Evolutionary conservation across 2,113 vertebrate genomes (phyloP).

Genomic region (Saguinus imperator): DNA sequence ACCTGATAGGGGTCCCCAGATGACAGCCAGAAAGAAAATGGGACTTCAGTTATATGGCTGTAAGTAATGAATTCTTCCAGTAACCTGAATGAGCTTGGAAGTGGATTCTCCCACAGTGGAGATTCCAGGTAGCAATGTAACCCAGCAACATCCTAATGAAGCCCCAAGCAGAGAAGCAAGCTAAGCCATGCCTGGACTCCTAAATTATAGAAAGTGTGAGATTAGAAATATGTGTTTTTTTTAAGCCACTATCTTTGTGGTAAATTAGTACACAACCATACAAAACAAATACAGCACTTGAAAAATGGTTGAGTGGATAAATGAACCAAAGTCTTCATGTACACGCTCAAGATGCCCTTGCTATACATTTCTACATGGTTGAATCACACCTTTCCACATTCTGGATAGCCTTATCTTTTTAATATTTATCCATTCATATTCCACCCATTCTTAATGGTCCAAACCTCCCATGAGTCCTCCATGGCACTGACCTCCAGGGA

Average conservation of each 20-base stretch:
- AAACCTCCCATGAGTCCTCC: neutral
- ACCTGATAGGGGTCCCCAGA: neutral
- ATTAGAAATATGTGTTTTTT: neutral
- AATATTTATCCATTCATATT: neutral
- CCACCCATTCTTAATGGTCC: neutral
- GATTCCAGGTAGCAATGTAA: neutral
- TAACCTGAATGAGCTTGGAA: neutral
- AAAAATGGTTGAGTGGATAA: neutral
- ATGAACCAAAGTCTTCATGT: neutral
- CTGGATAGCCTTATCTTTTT: neutral
- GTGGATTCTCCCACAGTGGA: neutral
- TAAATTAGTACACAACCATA: neutral
- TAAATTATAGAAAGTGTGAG: neutral
- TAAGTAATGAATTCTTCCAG: neutral
- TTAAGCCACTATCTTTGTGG: neutral
- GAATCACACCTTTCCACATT: neutral
- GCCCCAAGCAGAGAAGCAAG: neutral
- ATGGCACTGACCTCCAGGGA: neutral
- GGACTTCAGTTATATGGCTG: neutral
- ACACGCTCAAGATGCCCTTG: no score
- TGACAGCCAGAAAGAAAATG: neutral
- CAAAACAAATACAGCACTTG: neutral
- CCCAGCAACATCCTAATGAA: neutral
- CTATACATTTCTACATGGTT: neutral
- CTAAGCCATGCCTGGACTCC: neutral